Evolutionary conservation across 2,888 invertebrate genomes (phyloP).

Genomic region (Orchesellides sinensis): DNA sequence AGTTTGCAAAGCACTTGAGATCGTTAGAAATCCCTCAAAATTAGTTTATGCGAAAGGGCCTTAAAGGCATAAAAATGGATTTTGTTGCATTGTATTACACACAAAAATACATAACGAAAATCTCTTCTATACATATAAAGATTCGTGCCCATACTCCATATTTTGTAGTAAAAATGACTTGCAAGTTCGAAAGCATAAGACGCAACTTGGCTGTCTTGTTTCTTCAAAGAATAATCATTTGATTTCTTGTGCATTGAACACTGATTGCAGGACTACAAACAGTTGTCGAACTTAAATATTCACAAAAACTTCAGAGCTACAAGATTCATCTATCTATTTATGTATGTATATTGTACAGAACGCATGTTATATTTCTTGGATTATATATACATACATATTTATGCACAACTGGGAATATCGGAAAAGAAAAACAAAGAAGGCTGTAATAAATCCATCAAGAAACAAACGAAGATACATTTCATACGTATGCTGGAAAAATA

Average conservation of each 20-base stretch:
- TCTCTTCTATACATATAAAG: too few species aligned
- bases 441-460: slow-evolving; percentile 63
- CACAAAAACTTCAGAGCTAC: not conserved
- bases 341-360: too few species aligned
- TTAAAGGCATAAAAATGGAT: slow-evolving; percentile 6
- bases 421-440: slow-evolving; percentile 21
- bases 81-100: slow-evolving; percentile 13
- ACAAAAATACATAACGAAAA: too few species aligned
- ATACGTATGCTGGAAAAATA: not conserved
- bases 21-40: slow-evolving; percentile 63
- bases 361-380: not conserved
- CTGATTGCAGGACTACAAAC: not conserved
- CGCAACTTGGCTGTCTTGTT: too few species aligned
- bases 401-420: slow-evolving; percentile 23
- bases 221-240: not conserved
- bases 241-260: not conserved
- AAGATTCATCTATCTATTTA: not conserved
- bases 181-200: too few species aligned
- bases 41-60: slow-evolving; percentile 47
- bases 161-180: too few species aligned
- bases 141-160: too few species aligned
- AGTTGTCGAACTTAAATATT: too few species aligned
- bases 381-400: not conserved
- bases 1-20: slow-evolving; percentile 61
- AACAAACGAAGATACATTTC: slow-evolving; percentile 50